phyloP scores from a whole-genome alignment of 2,797 vertebrate species.

The Botia almorhae region DNA sequence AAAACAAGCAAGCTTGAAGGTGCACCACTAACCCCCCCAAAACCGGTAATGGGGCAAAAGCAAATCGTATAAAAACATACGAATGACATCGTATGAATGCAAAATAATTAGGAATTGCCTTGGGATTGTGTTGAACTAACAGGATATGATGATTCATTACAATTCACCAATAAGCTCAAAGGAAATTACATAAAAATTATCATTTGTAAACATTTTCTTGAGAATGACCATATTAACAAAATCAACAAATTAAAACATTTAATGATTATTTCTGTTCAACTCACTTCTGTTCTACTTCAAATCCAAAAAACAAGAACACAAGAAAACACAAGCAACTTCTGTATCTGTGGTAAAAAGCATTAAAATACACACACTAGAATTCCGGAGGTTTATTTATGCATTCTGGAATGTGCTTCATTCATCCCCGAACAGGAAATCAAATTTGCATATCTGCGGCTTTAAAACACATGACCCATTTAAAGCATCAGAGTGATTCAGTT shows the following conservation, averaged over 20 bases:
- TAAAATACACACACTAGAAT: background rate
- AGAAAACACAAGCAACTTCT: background rate
- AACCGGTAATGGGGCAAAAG: too few species aligned
- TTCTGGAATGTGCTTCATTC: background rate
- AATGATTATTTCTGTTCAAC: background rate
- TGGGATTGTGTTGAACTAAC: background rate
- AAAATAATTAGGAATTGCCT: too few species aligned
- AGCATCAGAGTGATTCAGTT: conserved; percentile 40
- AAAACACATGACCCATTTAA: conserved; percentile 47
- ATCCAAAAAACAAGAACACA: too few species aligned
- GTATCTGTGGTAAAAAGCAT: background rate
- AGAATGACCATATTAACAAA: background rate
- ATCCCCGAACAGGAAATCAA: background rate
- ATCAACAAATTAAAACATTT: background rate
- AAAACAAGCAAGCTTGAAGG: too few species aligned
- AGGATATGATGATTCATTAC: background rate
- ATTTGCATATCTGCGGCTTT: conserved; percentile 10
- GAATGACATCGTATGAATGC: too few species aligned
- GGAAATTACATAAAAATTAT: background rate
- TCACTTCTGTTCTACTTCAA: too few species aligned
- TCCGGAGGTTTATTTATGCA: too few species aligned
- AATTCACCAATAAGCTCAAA: background rate
- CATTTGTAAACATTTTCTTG: background rate
- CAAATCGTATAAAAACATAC: too few species aligned
- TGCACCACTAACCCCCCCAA: too few species aligned